Conservation (phyloP, 2,888 invertebrate genomes). For the Criorhina ranunculi region DNA sequence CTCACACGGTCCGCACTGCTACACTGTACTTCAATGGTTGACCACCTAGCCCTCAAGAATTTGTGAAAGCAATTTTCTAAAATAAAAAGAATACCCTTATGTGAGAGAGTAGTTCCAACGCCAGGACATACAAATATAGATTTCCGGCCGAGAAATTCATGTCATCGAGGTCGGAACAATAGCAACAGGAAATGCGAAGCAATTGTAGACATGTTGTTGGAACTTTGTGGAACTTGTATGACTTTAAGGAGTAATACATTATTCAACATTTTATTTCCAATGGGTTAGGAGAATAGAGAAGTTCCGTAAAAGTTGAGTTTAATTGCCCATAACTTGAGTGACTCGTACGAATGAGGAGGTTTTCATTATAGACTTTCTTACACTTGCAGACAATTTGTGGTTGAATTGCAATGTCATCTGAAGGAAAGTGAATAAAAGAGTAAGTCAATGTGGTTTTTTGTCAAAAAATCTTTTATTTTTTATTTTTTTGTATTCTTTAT, state of each 20-base stretch:
- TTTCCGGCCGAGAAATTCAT: slow-evolving; percentile 56
- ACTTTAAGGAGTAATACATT: slow-evolving; percentile 54
- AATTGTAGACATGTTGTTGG: slow-evolving; percentile 29
- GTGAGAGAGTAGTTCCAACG: background rate
- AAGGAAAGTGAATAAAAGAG: background rate
- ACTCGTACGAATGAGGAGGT: background rate
- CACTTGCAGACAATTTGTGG: no score
- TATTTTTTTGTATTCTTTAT: slow-evolving; percentile 45
- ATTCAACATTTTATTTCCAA: slow-evolving; percentile 33
- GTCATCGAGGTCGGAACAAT: slow-evolving; percentile 60
- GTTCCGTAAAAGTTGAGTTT: slow-evolving; percentile 44
- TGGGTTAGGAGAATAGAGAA: background rate
- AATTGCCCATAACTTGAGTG: slow-evolving; percentile 52
- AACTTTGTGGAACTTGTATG: slow-evolving; percentile 12
- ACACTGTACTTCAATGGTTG: slow-evolving; percentile 28
- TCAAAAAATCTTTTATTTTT: slow-evolving; percentile 67
- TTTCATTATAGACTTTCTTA: background rate
- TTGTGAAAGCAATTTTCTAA: slow-evolving; percentile 45
- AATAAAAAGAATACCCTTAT: slow-evolving; percentile 1
- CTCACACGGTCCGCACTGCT: background rate
- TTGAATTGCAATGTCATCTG: background rate
- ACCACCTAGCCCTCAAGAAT: slow-evolving; percentile 36
- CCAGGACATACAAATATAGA: slow-evolving; percentile 55
- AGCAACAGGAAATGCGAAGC: slow-evolving; percentile 59
- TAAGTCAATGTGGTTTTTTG: slow-evolving; percentile 15